Conservation (phyloP, 2,113 vertebrate genomes). For the Brachypteracias leptosomus region DNA sequence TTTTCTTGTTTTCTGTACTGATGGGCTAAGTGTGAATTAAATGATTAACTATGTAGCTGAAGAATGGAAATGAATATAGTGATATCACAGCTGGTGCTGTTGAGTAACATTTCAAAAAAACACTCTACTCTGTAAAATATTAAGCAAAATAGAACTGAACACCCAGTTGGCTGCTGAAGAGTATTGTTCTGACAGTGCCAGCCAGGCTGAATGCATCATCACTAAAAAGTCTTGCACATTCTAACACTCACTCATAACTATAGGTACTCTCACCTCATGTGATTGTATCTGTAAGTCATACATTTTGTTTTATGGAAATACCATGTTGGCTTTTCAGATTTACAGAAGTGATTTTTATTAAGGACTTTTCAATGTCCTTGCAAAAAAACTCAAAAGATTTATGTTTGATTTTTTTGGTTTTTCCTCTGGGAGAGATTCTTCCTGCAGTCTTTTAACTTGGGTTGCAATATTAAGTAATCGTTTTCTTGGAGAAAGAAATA, state of each 20-base stretch:
- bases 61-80: not conserved
- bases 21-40: not conserved
- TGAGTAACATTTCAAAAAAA: not conserved
- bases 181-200: not conserved
- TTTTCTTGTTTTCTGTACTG: not conserved
- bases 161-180: not conserved
- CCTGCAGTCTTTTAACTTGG: not conserved
- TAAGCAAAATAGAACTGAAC: not conserved
- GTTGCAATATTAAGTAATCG: not conserved
- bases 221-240: not conserved
- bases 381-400: not conserved
- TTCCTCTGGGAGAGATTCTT: not conserved
- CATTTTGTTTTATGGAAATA: not conserved
- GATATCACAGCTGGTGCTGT: not conserved
- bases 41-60: not conserved
- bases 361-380: not conserved
- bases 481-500: not conserved
- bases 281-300: not conserved
- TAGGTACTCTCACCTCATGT: not conserved
- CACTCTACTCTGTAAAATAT: not conserved
- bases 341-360: not conserved
- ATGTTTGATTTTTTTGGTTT: accelerated
- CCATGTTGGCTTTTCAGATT: not conserved
- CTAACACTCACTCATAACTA: not conserved
- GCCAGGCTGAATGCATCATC: not conserved